phyloP scores from a whole-genome alignment of 2,888 invertebrate species.

The Stenolophus ochropezus region DNA sequence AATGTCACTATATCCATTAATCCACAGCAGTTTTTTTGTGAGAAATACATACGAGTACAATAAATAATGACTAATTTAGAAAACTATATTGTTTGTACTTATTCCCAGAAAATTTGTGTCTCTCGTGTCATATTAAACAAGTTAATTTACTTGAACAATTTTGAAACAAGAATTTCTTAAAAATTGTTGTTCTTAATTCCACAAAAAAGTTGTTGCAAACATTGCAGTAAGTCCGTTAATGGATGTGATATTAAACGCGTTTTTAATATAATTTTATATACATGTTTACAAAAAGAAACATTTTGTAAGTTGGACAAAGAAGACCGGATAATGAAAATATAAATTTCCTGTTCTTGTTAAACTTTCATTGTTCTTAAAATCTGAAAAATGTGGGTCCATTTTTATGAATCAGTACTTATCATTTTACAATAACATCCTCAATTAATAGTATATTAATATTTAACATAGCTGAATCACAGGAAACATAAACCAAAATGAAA shows the following conservation, averaged over 20 bases:
- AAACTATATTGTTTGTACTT: too few relatives aligned
- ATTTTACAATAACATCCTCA: conserved; percentile 13
- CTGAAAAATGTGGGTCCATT: background rate
- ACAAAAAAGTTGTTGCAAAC: too few relatives aligned
- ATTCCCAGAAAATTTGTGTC: too few relatives aligned
- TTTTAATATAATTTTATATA: background rate
- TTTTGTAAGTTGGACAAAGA: background rate
- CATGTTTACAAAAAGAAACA: background rate
- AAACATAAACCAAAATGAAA: background rate
- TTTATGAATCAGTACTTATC: background rate
- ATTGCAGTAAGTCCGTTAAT: too few relatives aligned
- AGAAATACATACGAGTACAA: too few relatives aligned
- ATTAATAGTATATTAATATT: conserved; percentile 28
- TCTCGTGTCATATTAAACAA: background rate
- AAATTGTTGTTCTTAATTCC: too few relatives aligned
- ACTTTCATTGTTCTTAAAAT: conserved; percentile 5
- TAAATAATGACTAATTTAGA: too few relatives aligned
- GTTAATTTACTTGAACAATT: background rate
- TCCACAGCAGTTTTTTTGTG: too few relatives aligned
- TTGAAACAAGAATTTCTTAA: background rate
- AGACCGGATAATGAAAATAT: conserved; percentile 10
- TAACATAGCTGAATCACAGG: conserved; percentile 4
- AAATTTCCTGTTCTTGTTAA: conserved; percentile 8
- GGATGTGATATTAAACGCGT: background rate
- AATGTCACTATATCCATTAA: too few relatives aligned